Percentiles rank a stretch among this genome's conserved stretches.
Conservation (phyloP, 1,140 invertebrate species). For the Zaprionus ornatus region DNA sequence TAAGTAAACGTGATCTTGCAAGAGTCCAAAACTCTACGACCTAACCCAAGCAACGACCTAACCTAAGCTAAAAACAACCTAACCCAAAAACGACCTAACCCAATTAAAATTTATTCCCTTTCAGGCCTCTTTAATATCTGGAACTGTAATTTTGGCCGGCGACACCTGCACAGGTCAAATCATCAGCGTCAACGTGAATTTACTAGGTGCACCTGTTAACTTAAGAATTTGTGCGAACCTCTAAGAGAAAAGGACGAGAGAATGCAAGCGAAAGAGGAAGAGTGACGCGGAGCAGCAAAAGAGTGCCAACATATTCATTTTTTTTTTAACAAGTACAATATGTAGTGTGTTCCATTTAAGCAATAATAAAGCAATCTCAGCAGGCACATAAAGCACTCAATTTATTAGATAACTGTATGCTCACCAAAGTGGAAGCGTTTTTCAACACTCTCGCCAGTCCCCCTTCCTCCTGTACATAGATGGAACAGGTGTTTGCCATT, state of each 20-base stretch:
- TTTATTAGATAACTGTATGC: neutral
- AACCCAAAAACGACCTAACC: too few relatives aligned
- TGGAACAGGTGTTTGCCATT: constrained; percentile 58
- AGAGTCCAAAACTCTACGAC: neutral
- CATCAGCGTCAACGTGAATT: too few relatives aligned
- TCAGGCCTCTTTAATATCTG: too few relatives aligned
- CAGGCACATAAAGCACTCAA: constrained; percentile 45
- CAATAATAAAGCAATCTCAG: constrained; percentile 50
- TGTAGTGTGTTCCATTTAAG: constrained; percentile 33
- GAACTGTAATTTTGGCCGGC: too few relatives aligned
- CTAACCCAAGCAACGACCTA: neutral
- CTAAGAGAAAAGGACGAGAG: neutral
- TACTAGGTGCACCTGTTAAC: too few relatives aligned
- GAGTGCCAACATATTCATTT: neutral
- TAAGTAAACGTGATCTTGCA: neutral
- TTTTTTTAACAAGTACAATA: constrained; percentile 12
- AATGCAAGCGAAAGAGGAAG: neutral
- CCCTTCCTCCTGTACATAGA: neutral
- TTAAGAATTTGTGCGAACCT: too few relatives aligned
- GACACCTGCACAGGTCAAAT: too few relatives aligned
- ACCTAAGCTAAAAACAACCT: neutral
- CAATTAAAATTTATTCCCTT: too few relatives aligned
- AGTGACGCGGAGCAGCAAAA: neutral
- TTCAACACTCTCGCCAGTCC: constrained; percentile 1
- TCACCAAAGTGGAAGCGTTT: neutral